Evolutionary conservation across 2,888 invertebrate species (phyloP).

Genomic region (Maniola hyperantus): DNA sequence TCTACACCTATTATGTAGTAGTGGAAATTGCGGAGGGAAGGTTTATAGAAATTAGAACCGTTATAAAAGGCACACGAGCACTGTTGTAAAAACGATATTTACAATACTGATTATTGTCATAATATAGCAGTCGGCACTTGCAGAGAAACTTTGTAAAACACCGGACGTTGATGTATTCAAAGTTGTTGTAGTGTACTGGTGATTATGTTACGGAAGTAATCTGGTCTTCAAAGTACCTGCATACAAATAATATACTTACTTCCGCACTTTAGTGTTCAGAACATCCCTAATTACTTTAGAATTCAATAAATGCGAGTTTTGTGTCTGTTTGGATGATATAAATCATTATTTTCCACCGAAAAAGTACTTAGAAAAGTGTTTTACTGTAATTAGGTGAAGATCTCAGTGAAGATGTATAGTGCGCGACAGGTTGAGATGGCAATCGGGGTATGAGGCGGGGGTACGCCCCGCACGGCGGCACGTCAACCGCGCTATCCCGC

Average conservation of each 20-base stretch:
- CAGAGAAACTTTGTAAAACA: slow-evolving; percentile 35
- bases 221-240: slow-evolving; percentile 41
- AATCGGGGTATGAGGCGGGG: no score
- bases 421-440: no score
- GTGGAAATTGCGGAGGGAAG: slow-evolving; percentile 9
- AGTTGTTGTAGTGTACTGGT: slow-evolving; percentile 39
- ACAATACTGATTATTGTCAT: slow-evolving; percentile 24
- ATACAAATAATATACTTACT: slow-evolving; percentile 29
- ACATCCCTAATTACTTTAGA: slow-evolving; percentile 19
- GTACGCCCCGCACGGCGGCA: no score
- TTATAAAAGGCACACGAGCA: slow-evolving; percentile 14
- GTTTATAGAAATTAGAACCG: slow-evolving; percentile 18
- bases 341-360: not conserved
- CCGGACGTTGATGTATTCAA: slow-evolving; percentile 40
- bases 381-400: no score
- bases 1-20: slow-evolving; percentile 1
- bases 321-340: not conserved
- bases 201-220: slow-evolving; percentile 42
- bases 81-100: slow-evolving; percentile 22
- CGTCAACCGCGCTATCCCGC: no score
- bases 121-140: slow-evolving; percentile 16
- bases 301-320: slow-evolving; percentile 7
- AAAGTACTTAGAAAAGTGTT: no score
- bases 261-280: slow-evolving; percentile 24
- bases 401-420: no score